These are phyloP conservation scores for Tetranychus cinnabarinus DNA, from an alignment of 1,140 invertebrate genomes.

Conservation along the genomic window DNA sequence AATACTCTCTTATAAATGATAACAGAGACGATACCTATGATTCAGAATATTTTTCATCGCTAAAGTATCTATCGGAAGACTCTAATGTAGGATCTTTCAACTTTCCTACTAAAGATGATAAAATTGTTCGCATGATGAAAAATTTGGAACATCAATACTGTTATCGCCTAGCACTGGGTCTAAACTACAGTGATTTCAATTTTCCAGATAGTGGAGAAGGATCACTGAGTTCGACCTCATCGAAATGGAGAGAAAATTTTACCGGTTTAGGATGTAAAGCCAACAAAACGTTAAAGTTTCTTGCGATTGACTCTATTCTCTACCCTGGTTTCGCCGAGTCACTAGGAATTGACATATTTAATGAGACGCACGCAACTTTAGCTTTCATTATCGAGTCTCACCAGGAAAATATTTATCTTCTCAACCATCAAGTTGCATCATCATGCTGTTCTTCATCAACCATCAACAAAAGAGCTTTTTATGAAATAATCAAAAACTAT, in stretches of 20 bases:
- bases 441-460: neutral
- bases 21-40: neutral
- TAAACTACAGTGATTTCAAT: constrained; percentile 13
- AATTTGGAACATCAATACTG: constrained; percentile 12
- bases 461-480: constrained; percentile 2
- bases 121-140: constrained; percentile 11
- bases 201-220: constrained; percentile 10
- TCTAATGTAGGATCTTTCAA: neutral
- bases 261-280: constrained; percentile 28
- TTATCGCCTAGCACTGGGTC: constrained; percentile 7
- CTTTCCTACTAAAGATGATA: constrained; percentile 6
- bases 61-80: neutral
- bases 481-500: constrained; percentile 38
- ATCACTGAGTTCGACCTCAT: neutral
- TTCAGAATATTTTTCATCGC: neutral
- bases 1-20: neutral
- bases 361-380: constrained; percentile 33
- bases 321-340: constrained; percentile 44
- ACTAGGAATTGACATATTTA: constrained; percentile 27
- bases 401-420: constrained; percentile 3
- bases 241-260: constrained; percentile 14
- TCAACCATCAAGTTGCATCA: constrained; percentile 4
- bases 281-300: constrained; percentile 39
- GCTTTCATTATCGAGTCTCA: constrained; percentile 42
- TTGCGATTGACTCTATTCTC: constrained; percentile 40